These are phyloP conservation scores for Euschistus heros DNA, from an alignment of 1,140 invertebrate species.

Conservation along the genomic window DNA sequence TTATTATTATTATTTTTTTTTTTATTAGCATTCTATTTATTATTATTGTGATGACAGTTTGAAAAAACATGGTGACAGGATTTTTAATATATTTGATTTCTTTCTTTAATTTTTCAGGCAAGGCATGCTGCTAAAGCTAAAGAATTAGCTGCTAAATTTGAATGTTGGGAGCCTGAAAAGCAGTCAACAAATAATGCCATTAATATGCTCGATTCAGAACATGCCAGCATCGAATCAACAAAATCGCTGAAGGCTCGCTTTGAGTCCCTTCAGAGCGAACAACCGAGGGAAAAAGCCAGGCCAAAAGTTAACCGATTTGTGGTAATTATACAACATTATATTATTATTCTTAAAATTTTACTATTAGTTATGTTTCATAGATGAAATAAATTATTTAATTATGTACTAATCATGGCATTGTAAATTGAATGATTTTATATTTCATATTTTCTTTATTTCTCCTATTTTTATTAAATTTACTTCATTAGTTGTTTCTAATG, in stretches of 20 bases:
- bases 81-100: too few relatives aligned
- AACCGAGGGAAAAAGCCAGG: conserved; percentile 41
- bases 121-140: conserved; percentile 71
- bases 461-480: too few relatives aligned
- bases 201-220: conserved; percentile 36
- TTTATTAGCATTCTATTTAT: too few relatives aligned
- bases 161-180: conserved; percentile 64
- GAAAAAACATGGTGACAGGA: too few relatives aligned
- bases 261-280: conserved; percentile 57
- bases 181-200: conserved; percentile 32
- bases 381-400: neutral
- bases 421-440: too few relatives aligned
- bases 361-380: too few relatives aligned
- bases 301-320: conserved; percentile 76
- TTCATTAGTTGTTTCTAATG: too few relatives aligned
- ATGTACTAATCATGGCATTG: conserved; percentile 10
- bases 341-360: too few relatives aligned
- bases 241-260: conserved; percentile 51
- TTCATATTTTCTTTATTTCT: too few relatives aligned
- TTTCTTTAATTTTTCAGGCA: conserved; percentile 39
- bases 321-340: conserved; percentile 45
- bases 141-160: conserved; percentile 79
- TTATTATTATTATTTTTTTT: too few relatives aligned
- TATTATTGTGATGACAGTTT: too few relatives aligned
- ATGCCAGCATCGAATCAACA: conserved; percentile 60